These are phyloP conservation scores for Lepus timidus DNA, from an alignment of 2,113 vertebrate genomes.

Conservation along the genomic window DNA sequence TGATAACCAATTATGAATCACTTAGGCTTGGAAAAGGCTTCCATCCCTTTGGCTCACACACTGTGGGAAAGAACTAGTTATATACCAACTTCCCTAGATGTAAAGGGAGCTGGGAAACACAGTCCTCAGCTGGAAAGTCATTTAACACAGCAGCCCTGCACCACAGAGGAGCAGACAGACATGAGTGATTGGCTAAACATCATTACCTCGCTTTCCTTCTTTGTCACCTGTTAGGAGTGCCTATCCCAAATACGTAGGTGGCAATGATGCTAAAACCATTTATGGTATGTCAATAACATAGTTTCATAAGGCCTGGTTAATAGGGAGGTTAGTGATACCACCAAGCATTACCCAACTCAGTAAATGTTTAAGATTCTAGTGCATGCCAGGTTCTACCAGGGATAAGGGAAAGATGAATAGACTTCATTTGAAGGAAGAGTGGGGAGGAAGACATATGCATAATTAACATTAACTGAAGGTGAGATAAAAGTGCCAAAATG, in stretches of 20 bases:
- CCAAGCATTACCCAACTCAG: not conserved
- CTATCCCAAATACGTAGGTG: not conserved
- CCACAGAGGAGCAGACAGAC: not conserved
- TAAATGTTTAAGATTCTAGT: slow-evolving; percentile 19
- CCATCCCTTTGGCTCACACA: not conserved
- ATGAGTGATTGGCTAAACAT: not conserved
- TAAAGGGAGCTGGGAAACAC: not conserved
- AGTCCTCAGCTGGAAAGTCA: not conserved
- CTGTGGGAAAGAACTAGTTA: not conserved
- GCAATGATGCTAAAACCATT: slow-evolving; percentile 18
- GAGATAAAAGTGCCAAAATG: slow-evolving; percentile 51
- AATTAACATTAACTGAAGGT: slow-evolving; percentile 55
- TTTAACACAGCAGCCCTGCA: not conserved
- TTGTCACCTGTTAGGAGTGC: not conserved
- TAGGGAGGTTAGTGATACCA: slow-evolving; percentile 2
- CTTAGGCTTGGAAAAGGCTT: not conserved
- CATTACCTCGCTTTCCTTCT: not conserved
- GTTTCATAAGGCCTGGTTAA: not conserved
- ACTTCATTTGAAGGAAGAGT: slow-evolving; percentile 24
- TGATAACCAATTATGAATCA: not conserved
- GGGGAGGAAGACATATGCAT: slow-evolving; percentile 39
- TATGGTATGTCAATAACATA: not conserved
- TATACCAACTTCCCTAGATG: not conserved
- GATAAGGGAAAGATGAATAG: slow-evolving; percentile 25
- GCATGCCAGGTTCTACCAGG: not conserved